These are phyloP conservation scores for Balearica regulorum DNA, from an alignment of 2,797 vertebrate genomes.

Conservation along the genomic window DNA sequence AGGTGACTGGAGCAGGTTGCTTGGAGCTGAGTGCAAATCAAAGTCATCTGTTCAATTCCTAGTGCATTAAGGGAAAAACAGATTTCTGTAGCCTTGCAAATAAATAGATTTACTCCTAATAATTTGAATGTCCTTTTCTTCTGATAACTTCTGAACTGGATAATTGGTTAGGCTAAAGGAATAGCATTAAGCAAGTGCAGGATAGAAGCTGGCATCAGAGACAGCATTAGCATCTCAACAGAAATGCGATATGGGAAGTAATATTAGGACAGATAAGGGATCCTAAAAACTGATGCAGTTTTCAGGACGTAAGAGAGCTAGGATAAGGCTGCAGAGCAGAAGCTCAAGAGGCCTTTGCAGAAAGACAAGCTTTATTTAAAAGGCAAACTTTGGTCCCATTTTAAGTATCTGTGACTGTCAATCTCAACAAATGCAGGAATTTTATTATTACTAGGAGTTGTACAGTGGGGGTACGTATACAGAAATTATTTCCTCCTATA, in stretches of 20 bases:
- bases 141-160: neutral
- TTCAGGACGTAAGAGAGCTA: neutral
- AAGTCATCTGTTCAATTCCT: neutral
- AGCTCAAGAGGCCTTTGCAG: neutral
- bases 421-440: neutral
- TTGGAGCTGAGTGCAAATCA: neutral
- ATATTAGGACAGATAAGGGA: neutral
- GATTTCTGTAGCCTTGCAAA: neutral
- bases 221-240: neutral
- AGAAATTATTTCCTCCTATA: neutral
- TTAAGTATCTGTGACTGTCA: neutral
- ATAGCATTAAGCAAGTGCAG: neutral
- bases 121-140: neutral
- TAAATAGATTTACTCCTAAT: neutral
- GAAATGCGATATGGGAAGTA: neutral
- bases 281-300: neutral
- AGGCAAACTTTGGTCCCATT: neutral
- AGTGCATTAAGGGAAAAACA: neutral
- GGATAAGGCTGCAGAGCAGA: neutral
- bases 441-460: neutral
- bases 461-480: neutral
- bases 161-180: neutral
- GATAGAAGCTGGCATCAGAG: neutral
- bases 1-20: neutral
- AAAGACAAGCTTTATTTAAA: neutral